Base-by-base conservation (phyloP, 2,113 vertebrate species). In the Sturnus vulgaris region DNA sequence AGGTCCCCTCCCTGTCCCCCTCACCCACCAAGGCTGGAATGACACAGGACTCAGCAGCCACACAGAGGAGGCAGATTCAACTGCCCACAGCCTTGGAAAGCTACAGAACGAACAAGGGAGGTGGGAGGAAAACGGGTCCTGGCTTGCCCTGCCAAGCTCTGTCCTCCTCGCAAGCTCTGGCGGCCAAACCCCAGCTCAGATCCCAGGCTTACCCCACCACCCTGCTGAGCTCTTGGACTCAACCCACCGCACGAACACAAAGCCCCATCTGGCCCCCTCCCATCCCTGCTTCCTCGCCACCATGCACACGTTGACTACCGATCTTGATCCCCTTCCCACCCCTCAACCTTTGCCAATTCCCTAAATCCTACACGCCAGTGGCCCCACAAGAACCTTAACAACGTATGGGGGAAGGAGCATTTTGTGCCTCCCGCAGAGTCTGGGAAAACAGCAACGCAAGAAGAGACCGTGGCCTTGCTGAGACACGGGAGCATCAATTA, bases 261-360 rank as follows among this genome's bases (percentile, higher is more conserved):
- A 95, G 88, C 65, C 92, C 88, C 95, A 93, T 95, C 89, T 95
- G 94, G 83, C 86, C 69, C 72, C 56, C 72, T 94, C 89, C 86
- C n/a, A 11, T 47, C 60, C 37, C 56, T 70, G 68, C n/a, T 55
- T 93, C 91, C 63, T 76, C 37, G 52, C 66, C 9, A 8, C 35
- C 70, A 82, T 15, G 31, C 52, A 82, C 44, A 15, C 6, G 5
- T 33, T 1, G 0, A 35, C 30, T 88, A n/a, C 68, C 37, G 76
- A 53, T 3, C 55, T 50, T 50, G 53, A 77, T 75, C 42, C 50
- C 0, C 2, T 47, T 82, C n/a, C 66, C 23, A 31, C 16, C 9
- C 35, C 30, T 39, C n/a, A 77, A 30, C 12, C 47, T 79, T 60
- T 0, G 1, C 27, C 2, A 14, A 6, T 59, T 59, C 65, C 39